Base-by-base conservation (phyloP, 2,797 vertebrate genomes). In the Bradypus variegatus region DNA sequence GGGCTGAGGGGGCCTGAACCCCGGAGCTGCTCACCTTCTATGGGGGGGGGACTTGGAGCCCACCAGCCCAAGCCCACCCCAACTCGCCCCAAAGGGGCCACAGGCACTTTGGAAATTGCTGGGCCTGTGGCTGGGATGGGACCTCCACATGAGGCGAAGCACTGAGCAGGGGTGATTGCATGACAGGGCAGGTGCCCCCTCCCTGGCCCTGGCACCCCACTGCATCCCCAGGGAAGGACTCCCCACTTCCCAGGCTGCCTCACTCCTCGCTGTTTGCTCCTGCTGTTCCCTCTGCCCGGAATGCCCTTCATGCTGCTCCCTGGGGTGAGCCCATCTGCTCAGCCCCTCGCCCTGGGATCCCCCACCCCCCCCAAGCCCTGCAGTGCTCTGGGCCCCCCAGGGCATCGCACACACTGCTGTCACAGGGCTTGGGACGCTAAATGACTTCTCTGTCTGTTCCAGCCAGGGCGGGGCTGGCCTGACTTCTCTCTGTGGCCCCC, bases 101-200 rank as follows among this genome's bases (percentile, higher is more conserved):
- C 18, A 41, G 45, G 5, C 69, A 55, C 38, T 88, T n/a, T 33
- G 69, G 45, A 81, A 86, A 53, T n/a, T 23, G 31, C 78, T 31
- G 65, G 60, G 31, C 25, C 25, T 67, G 5, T 23, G 15, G 53
- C 38, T 36, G n/a, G 77, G n/a, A 38, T 79, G 27, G 21, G 78
- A 27, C 25, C 31, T 53, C 2, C 5, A 14, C 18, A 58, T 19
- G 29, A 86, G 48, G 33, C 70, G 48, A 64, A 27, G 50, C 25
- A 64, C 38, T 12, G 19, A 25, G 36, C 10, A 18, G 19, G 67
- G 55, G 55, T 8, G 19, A 77, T 55, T 12, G 55, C 2, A 2
- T 1, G 38, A n/a, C 55, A 3, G 8, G 45, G 19, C 48, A n/a
- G n/a, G 16, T 0, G 1, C 36, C 2, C 27, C 62, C n/a, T 50